A percentile compares a stretch with the other conserved stretches of the same genome.
Evolutionary conservation across 2,113 vertebrate species (phyloP).

Genomic region (Eulemur rufifrons): DNA sequence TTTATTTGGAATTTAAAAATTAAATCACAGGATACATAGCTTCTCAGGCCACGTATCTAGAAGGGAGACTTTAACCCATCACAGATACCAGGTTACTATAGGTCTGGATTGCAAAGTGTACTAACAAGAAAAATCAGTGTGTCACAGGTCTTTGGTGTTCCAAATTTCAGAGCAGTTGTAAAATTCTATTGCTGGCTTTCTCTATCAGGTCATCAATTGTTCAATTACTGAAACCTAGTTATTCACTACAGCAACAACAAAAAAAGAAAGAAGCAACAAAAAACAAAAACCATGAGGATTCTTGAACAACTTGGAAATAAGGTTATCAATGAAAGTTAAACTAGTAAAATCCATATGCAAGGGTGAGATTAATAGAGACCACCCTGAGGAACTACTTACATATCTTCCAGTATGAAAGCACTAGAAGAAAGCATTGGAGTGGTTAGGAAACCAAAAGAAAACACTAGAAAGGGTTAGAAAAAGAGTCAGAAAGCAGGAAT

Average conservation of each 20-base stretch:
- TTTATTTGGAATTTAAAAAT: not conserved
- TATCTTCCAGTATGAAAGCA: not conserved
- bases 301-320: not conserved
- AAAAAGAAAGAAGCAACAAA: not conserved
- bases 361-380: not conserved
- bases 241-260: not conserved
- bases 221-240: not conserved
- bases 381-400: not conserved
- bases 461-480: not conserved
- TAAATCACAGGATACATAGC: no score
- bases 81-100: not conserved
- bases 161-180: not conserved
- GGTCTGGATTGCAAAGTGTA: not conserved
- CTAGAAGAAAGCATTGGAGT: not conserved
- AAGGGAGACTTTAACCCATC: not conserved
- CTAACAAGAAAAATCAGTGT: not conserved
- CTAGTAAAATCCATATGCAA: not conserved
- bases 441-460: not conserved
- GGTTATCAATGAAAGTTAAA: not conserved
- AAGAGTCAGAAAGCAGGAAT: not conserved
- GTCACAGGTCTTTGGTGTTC: not conserved
- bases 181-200: slow-evolving; percentile 1
- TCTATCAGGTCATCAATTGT: not conserved
- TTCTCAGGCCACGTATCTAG: not conserved
- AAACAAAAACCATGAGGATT: not conserved